Evolutionary conservation across 2,797 vertebrate species (phyloP), one percentile per base, ranked within the genome.

Genomic region (Smutsia temminckii): DNA sequence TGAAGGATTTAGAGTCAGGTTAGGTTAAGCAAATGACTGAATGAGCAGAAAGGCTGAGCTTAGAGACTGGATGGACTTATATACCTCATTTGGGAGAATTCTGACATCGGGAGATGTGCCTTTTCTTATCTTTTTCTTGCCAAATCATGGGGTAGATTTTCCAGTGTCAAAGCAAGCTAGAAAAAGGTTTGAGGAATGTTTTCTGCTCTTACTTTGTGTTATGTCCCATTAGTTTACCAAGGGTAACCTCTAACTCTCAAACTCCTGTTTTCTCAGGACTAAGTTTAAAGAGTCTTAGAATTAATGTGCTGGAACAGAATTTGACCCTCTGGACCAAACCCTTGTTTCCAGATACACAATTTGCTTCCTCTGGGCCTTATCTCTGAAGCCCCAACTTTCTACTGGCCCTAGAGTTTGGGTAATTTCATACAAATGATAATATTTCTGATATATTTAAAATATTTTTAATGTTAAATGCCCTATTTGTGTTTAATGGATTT

Each of bases 391-490:
- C 23, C 1, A n/a, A 49, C 7, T 94, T 75, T 68, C 34, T 49
- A 51, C 14, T 89, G 23, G n/a, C 14, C 42, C 53, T 72, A 53
- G 53, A 80, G 11, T 95, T 72, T 75, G 32, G 8, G 10, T 63
- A 95, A 86, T 85, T 88, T 72, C 6, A 74, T 71, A 3, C 66
- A 91, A 85, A 93, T 85, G 2, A 69, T 96, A 85, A 78, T 94
- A 81, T 34, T 85, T 16, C 10, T 91, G 34, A 87, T 88, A 66
- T 49, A 29, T 79, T 80, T 85, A 96, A 92, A 77, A 64, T 12
- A 92, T 42, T 91, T 90, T 85, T 69, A 77, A 53, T 34, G 21
- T 77, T 77, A 77, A 77, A 53, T 78, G 25, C 4, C 49, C 74
- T 59, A 20, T 72, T 94, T 13, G 46, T 79, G 29, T 68, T 92